Percentiles rank a stretch among this genome's conserved stretches.
Conservation (phyloP, 2,888 invertebrate genomes). For the Tenthredo notha region DNA sequence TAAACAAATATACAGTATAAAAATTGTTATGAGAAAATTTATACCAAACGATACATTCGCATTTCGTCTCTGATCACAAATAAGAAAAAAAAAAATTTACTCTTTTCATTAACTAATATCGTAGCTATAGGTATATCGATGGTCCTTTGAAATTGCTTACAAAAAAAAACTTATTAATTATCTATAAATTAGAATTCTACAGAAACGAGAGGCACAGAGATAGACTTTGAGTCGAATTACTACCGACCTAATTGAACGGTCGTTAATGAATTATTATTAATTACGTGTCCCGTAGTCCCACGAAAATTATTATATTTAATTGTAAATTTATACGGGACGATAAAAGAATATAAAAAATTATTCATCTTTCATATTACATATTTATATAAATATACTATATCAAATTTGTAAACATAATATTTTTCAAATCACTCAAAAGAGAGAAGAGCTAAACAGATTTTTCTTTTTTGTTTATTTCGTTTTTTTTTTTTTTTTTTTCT, state of each 20-base stretch:
- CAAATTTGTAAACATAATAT: neutral
- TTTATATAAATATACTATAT: neutral
- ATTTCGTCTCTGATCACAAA: neutral
- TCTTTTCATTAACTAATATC: neutral
- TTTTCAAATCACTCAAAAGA: neutral
- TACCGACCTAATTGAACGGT: slow-evolving; percentile 12
- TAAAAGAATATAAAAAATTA: neutral
- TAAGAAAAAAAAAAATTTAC: neutral
- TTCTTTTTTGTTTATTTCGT: neutral
- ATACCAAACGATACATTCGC: slow-evolving; percentile 5
- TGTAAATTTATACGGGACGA: slow-evolving; percentile 1
- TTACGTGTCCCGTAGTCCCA: slow-evolving; percentile 10
- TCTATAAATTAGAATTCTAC: neutral
- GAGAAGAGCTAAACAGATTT: slow-evolving; percentile 2
- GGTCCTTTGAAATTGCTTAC: neutral
- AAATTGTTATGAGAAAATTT: slow-evolving; percentile 12
- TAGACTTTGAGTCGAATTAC: slow-evolving; percentile 15
- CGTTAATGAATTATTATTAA: slow-evolving; percentile 26
- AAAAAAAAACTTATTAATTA: neutral
- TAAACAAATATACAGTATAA: slow-evolving; percentile 18
- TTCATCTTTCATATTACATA: neutral
- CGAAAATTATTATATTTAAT: neutral
- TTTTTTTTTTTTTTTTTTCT: neutral
- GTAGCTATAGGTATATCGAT: neutral
- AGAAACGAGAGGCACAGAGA: neutral